Base-by-base conservation (phyloP, 2,113 vertebrate genomes). In the Halcyon senegalensis region DNA sequence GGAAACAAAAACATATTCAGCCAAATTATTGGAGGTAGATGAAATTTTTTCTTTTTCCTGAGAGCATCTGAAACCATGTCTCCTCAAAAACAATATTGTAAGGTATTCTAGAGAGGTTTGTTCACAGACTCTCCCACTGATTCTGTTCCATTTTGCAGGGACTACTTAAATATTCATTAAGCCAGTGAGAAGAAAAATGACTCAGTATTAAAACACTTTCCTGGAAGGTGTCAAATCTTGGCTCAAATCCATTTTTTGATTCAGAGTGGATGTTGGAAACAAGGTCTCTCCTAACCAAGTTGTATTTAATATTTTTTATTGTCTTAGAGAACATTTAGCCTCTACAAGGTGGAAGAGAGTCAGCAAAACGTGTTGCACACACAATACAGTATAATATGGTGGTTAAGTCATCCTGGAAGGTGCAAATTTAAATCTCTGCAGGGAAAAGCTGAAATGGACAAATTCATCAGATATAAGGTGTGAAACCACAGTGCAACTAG, bases 121-220 rank as follows among this genome's bases (percentile, higher is more conserved):
- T 63, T 95, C 84, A 59, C 21, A 70, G 51, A 39, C 51, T 93
- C 51, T 92, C 69, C 59, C 62, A 91, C 69, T 78, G 84, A 84
- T 75, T 77, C 77, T 60, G 18, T 72, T 87, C 74, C 44, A 56
- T 84, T 87, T 89, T 87, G 27, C 79, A 89, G 23, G 43, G 87
- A 91, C 58, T 89, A 39, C 44, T 97, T 82, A 96, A 95, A 94
- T 93, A 95, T 94, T 96, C 84, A 91, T 84, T 72, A 89, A 95
- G 39, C 43, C 51, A 91, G 35, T 84, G 73, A 92, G 69, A 89
- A 91, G 58, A 62, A 94, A 94, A 97, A 95, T 95, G 51, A 78
- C 69, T 93, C 53, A 37, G 23, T 94, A 84, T 75, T 94, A 94
- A 87, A 84, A 48, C 81, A 82, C 46, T 94, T 94, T 90, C 84